Evolutionary conservation across 2,113 vertebrate species (phyloP).

Genomic region (Emberiza fucata): DNA sequence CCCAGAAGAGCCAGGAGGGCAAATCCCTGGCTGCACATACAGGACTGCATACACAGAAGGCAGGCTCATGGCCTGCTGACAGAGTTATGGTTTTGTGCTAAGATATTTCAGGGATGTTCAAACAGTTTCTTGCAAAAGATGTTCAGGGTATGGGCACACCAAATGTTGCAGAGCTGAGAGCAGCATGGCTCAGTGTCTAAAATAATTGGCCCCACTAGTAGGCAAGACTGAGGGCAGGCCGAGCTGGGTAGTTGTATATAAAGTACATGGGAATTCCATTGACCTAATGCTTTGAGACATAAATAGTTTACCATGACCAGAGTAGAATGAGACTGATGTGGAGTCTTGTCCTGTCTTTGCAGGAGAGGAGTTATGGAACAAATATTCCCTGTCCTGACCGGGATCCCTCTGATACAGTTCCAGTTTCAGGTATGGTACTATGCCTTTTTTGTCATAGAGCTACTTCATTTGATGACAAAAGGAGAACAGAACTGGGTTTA

Average conservation of each 20-base stretch:
- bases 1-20: not conserved
- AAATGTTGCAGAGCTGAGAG: not conserved
- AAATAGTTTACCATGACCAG: not conserved
- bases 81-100: not conserved
- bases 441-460: not conserved
- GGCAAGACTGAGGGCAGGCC: not conserved
- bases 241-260: not conserved
- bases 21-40: not conserved
- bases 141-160: rapidly evolving
- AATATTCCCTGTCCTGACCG: constrained; percentile 50
- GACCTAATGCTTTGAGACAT: not conserved
- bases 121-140: not conserved
- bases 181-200: not conserved
- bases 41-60: rapidly evolving
- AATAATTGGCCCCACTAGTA: not conserved
- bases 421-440: constrained; percentile 67
- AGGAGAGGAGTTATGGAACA: constrained; percentile 50
- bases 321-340: not conserved
- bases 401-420: constrained; percentile 48
- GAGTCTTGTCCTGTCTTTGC: not conserved
- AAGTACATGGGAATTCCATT: not conserved
- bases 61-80: not conserved
- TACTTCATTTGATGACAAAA: not conserved
- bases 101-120: not conserved
- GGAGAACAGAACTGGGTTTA: not conserved